Evolutionary conservation across 2,797 vertebrate species (phyloP), one percentile per base, ranked within the genome.

Genomic region (Champsocephalus esox): DNA sequence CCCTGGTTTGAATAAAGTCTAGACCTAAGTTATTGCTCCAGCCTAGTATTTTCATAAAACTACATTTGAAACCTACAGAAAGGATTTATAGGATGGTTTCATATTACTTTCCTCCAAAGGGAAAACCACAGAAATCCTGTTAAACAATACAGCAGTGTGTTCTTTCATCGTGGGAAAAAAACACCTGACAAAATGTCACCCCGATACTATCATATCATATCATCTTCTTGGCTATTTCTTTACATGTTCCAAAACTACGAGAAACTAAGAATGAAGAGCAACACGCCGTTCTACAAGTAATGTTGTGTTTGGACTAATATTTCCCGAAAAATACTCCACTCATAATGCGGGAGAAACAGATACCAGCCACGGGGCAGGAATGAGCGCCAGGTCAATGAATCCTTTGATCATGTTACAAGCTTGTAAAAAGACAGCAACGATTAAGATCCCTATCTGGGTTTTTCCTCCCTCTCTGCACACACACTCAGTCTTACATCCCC

Each of bases 401-500:
- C 44, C 74, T 90, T 90, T 90, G 87, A 90, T 91, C 83, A 57
- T 41, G 63, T 87, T 89, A 81, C 85, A 59, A 73, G 73, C 77
- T 85, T 44, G 51, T 79, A 73, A 83, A 70, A 73, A 83, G 74
- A 79, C 65, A 49, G 59, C 21, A 59, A 54, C 43, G 41, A 88
- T 87, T 77, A 83, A 72, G 73, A 84, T 82, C 70, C 50, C 38
- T 57, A 71, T 87, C 81, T 78, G 50, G 66, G 28, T 44, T 49
- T n/a, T 17, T 66, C 34, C 43, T 56, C 56, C 43, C 61, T 60
- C 74, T 73, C 62, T 64, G 28, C 56, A 11, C 72, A 69, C 43
- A 68, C 32, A 19, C 66, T 13, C 46, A n/a, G 59, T n/a, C 65
- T 74, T 59, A 74, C 54, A 79, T 72, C 48, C 67, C 14, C 28